These are phyloP conservation scores for Dryobotodes eremita DNA, from an alignment of 2,888 invertebrate genomes.

Conservation along the genomic window DNA sequence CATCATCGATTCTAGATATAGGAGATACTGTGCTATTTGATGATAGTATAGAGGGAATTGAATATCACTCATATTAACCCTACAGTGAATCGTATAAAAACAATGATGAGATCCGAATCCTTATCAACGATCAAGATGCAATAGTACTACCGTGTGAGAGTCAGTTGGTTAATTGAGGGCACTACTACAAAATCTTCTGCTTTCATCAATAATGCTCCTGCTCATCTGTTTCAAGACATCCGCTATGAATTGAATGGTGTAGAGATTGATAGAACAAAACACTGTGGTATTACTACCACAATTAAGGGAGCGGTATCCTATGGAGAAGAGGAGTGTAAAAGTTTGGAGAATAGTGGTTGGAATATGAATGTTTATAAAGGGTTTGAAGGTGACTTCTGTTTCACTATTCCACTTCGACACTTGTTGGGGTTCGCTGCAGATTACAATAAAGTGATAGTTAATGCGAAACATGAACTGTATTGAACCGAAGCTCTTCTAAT, in stretches of 20 bases:
- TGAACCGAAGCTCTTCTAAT: background rate
- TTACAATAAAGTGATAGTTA: conserved; percentile 29
- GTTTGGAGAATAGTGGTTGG: conserved; percentile 35
- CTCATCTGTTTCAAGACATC: background rate
- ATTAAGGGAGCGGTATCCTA: background rate
- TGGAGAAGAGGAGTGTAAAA: conserved; percentile 5
- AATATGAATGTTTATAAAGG: conserved; percentile 29
- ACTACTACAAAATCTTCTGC: conserved; percentile 44
- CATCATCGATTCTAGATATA: conserved; percentile 1
- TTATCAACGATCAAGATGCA: conserved; percentile 35
- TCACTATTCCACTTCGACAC: conserved; percentile 12
- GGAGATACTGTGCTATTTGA: conserved; percentile 1
- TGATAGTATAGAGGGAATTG: conserved; percentile 34
- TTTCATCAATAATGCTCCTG: background rate
- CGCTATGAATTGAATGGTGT: conserved; percentile 3
- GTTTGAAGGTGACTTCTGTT: conserved; percentile 13
- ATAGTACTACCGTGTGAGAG: background rate
- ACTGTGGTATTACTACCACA: background rate
- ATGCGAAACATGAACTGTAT: conserved; percentile 2
- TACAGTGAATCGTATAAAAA: conserved; percentile 57
- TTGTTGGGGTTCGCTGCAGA: conserved; percentile 22
- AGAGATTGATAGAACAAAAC: background rate
- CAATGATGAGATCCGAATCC: conserved; percentile 71
- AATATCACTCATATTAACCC: conserved; percentile 42
- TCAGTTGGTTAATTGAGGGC: conserved; percentile 71